These are phyloP conservation scores for Aplodontia rufa DNA, from an alignment of 2,113 vertebrate species.

Conservation along the genomic window DNA sequence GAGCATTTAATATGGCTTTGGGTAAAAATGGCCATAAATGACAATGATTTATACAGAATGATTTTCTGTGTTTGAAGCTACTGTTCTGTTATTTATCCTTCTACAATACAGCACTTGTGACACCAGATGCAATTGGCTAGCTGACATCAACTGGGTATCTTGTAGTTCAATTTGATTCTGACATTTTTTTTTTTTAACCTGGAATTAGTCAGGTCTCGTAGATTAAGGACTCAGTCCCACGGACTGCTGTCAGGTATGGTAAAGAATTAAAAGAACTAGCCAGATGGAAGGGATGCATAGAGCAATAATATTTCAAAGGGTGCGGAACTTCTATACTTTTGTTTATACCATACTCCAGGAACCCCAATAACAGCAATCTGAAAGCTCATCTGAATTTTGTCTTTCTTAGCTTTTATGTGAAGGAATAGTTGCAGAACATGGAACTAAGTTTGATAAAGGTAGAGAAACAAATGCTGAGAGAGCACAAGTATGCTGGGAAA, in stretches of 20 bases:
- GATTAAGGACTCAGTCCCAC: background rate
- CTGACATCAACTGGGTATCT: background rate
- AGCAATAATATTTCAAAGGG: background rate
- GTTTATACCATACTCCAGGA: background rate
- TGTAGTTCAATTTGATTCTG: background rate
- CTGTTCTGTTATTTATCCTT: background rate
- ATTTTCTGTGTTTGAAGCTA: background rate
- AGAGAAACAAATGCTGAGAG: background rate
- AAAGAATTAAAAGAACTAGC: background rate
- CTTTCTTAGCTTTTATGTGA: background rate
- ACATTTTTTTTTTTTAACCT: background rate
- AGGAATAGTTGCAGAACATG: slow-evolving; percentile 13
- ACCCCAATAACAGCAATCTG: background rate
- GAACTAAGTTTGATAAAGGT: background rate
- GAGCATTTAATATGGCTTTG: background rate
- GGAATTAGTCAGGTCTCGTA: background rate
- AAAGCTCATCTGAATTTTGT: background rate
- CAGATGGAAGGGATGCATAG: no score
- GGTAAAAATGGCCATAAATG: background rate
- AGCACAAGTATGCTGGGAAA: background rate
- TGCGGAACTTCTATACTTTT: background rate
- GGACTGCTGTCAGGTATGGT: no score
- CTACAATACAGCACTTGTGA: background rate
- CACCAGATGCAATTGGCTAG: background rate
- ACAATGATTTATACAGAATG: background rate